Evolutionary conservation across 1,140 invertebrate genomes (phyloP).

Genomic region (Samia ricini): DNA sequence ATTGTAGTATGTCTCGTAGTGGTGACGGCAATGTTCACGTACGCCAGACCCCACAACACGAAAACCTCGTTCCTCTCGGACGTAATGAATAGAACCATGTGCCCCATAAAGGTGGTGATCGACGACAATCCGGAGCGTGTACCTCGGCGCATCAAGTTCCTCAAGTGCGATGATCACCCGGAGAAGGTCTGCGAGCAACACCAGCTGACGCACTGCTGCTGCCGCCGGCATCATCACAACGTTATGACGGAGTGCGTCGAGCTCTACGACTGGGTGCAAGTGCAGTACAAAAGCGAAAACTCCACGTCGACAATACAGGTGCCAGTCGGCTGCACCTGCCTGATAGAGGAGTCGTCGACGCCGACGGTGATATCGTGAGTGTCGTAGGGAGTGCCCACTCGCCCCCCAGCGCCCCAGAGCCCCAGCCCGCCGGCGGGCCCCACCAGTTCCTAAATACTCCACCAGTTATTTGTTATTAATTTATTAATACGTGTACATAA

Average conservation of each 20-base stretch:
- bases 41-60: constrained; percentile 8
- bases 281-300: constrained; percentile 35
- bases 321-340: constrained; percentile 59
- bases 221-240: constrained; percentile 34
- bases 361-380: constrained; percentile 15
- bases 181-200: constrained; percentile 40
- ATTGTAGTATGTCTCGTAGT: constrained; percentile 5
- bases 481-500: background rate
- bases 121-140: constrained; percentile 43
- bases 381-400: constrained; percentile 4
- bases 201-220: constrained; percentile 46
- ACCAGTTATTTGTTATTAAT: constrained; percentile 16
- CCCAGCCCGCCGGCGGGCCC: background rate
- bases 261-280: constrained; percentile 52
- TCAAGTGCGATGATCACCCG: constrained; percentile 43
- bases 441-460: constrained; percentile 22
- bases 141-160: constrained; percentile 56
- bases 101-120: constrained; percentile 49
- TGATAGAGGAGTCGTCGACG: constrained; percentile 35
- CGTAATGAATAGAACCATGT: constrained; percentile 51
- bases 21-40: constrained; percentile 16
- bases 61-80: constrained; percentile 28
- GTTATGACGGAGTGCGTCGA: constrained; percentile 52
- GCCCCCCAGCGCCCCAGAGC: no score
- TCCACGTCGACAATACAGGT: constrained; percentile 31